Base-by-base conservation (phyloP, 2,113 vertebrate genomes). In the Illadopsis cleaveri region DNA sequence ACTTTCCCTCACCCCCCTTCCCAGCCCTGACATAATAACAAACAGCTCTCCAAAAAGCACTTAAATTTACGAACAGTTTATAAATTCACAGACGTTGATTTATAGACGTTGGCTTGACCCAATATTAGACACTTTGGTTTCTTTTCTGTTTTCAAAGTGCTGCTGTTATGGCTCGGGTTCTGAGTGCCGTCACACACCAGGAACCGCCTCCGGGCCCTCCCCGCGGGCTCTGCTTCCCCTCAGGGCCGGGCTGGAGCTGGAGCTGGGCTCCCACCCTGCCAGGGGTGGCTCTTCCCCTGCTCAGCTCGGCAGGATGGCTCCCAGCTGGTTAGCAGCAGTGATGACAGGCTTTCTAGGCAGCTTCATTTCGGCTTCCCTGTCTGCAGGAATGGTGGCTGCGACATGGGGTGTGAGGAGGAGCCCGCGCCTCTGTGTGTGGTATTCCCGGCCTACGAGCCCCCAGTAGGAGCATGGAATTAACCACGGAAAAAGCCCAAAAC, bases 21-120 rank as follows among this genome's bases (percentile, higher is more conserved):
- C 86, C 87, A 68, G 73, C 76, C 87, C 71, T 65, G 84, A 97
- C 97, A 96, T 96, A 94, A 96, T 97, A 98, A 97, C 97, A 97
- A 98, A 98, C 97, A 98, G 97, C 96, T 97, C 96, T 96, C 94
- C 96, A 97, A 98, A 98, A 98, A 96, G 97, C 98, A 98, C 97
- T 98, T 98, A 98, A 96, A 94, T 97, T 98, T 98, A 97, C 50
- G 97, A 98, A 98, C 98, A 97, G 97, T 98, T 98, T 98, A 98
- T 98, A 98, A 98, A 98, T 98, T 97, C 96, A 95, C 96, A 84
- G 97, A 98, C 96, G 44, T 92, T 98, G 98, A 98, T 98, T 98
- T 98, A 98, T 97, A 97, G 97, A 89, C 28, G 70, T 97, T 98
- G 98, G 98, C 97, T 97, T 96, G 96, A 97, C 82, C 85, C 94